These are phyloP conservation scores for Volucella bombylans DNA, from an alignment of 2,888 invertebrate genomes.

Conservation along the genomic window DNA sequence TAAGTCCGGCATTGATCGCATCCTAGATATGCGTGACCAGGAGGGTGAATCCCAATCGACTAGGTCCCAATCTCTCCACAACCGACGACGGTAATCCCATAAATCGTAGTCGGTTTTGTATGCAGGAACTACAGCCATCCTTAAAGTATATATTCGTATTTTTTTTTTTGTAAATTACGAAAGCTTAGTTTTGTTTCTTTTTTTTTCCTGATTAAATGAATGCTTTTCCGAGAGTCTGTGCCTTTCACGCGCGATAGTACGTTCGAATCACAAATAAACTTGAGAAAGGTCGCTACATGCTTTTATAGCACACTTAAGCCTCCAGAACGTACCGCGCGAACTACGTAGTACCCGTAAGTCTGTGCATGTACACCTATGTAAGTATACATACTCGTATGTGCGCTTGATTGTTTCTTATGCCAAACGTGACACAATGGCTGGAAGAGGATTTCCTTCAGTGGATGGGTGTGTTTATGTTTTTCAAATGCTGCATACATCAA, in stretches of 20 bases:
- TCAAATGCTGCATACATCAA: slow-evolving; percentile 6
- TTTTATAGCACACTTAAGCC: slow-evolving; percentile 77
- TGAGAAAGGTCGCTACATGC: slow-evolving; percentile 76
- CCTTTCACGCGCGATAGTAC: slow-evolving; percentile 28
- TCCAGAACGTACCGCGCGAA: neutral
- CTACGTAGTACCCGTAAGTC: slow-evolving; percentile 8
- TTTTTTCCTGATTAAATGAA: slow-evolving; percentile 3
- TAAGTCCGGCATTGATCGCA: slow-evolving; percentile 81
- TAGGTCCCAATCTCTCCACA: slow-evolving; percentile 81
- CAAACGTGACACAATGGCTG: slow-evolving; percentile 46
- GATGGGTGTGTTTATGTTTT: slow-evolving; percentile 51
- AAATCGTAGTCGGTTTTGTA: slow-evolving; percentile 80
- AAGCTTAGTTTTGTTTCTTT: neutral
- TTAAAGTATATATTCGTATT: neutral
- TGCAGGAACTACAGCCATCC: slow-evolving; percentile 80
- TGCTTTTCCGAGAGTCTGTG: slow-evolving; percentile 4
- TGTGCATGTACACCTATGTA: neutral
- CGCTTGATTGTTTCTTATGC: slow-evolving; percentile 13
- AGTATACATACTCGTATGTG: neutral
- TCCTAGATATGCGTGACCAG: slow-evolving; percentile 80
- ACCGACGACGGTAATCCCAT: slow-evolving; percentile 81
- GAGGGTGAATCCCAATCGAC: slow-evolving; percentile 80
- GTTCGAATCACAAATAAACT: slow-evolving; percentile 80
- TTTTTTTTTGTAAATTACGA: slow-evolving; percentile 25
- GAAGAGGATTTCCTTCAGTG: slow-evolving; percentile 57